phyloP scores from a whole-genome alignment of 30 jellyfish, hydroid and myxozoan genomes.

The Aurelia aurita complex sp. Pacific region DNA sequence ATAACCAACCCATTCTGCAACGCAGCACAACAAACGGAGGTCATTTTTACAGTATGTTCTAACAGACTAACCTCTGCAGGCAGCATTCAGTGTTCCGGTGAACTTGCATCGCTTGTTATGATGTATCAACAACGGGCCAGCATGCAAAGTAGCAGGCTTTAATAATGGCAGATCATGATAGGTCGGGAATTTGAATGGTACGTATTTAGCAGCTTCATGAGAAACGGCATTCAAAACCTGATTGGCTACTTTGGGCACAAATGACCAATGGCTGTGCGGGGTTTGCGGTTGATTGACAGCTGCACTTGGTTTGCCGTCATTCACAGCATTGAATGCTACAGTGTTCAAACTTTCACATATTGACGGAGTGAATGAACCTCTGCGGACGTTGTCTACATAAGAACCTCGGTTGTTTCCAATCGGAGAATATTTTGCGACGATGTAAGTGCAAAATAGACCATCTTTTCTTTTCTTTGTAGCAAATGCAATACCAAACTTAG shows the following conservation, averaged over 20 bases:
- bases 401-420: conserved; percentile 74
- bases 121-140: not conserved
- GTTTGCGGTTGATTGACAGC: not conserved
- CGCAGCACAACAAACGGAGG: not conserved
- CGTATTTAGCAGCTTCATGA: conserved; percentile 41
- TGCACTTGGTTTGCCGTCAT: conserved; percentile 6
- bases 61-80: conserved; percentile 35
- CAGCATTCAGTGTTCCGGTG: conserved; percentile 11
- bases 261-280: conserved; percentile 34
- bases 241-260: conserved; percentile 43
- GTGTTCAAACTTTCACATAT: conserved; percentile 78
- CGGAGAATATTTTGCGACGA: conserved; percentile 80
- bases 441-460: conserved; percentile 71
- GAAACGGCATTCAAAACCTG: conserved; percentile 30
- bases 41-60: not conserved
- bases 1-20: too few relatives aligned
- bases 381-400: conserved; percentile 57
- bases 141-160: not conserved
- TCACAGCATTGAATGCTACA: conserved; percentile 72
- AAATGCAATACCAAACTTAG: conserved; percentile 79
- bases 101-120: conserved; percentile 15
- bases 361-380: conserved; percentile 71
- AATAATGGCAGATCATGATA: not conserved
- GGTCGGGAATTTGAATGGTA: conserved; percentile 12
- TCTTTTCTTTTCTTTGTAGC: conserved; percentile 68